Conservation (phyloP, 2,888 invertebrate genomes). For the Lordiphosa fenestrarum region DNA sequence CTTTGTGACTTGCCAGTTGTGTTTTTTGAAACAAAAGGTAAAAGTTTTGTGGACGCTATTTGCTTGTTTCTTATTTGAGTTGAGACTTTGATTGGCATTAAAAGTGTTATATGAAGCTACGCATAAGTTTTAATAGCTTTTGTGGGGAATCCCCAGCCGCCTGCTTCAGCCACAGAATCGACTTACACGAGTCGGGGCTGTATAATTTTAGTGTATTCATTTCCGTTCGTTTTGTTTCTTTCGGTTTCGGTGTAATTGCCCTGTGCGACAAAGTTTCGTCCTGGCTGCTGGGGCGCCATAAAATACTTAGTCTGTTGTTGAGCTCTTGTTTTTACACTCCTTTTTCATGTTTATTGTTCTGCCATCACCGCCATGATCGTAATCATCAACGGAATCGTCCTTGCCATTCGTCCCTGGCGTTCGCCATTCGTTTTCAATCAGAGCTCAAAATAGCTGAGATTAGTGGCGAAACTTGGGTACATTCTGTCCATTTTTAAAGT, state of each 20-base stretch:
- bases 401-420: slow-evolving; percentile 9
- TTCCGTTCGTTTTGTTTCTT: slow-evolving; percentile 15
- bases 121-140: slow-evolving; percentile 60
- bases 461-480: slow-evolving; percentile 16
- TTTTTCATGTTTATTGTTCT: slow-evolving; percentile 60
- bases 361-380: slow-evolving; percentile 43
- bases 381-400: slow-evolving; percentile 34
- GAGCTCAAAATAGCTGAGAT: slow-evolving; percentile 42
- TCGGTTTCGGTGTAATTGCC: slow-evolving; percentile 48
- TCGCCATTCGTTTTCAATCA: slow-evolving; percentile 37
- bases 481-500: slow-evolving; percentile 33
- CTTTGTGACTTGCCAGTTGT: slow-evolving; percentile 50
- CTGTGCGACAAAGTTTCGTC: slow-evolving; percentile 58
- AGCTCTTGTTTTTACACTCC: slow-evolving; percentile 55
- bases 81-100: slow-evolving; percentile 61
- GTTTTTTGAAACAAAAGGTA: slow-evolving; percentile 53
- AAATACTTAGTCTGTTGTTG: slow-evolving; percentile 50
- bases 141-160: slow-evolving; percentile 15
- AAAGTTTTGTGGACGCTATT: slow-evolving; percentile 40
- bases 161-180: slow-evolving; percentile 4
- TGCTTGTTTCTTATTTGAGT: slow-evolving; percentile 19
- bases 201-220: slow-evolving; percentile 34
- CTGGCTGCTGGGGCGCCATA: slow-evolving; percentile 50
- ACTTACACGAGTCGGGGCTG: slow-evolving; percentile 26
- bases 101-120: slow-evolving; percentile 59